A percentile compares a stretch with the other conserved stretches of the same genome.
Evolutionary conservation across 2,113 vertebrate species (phyloP).

Genomic region (Pterophyllum scalare): DNA sequence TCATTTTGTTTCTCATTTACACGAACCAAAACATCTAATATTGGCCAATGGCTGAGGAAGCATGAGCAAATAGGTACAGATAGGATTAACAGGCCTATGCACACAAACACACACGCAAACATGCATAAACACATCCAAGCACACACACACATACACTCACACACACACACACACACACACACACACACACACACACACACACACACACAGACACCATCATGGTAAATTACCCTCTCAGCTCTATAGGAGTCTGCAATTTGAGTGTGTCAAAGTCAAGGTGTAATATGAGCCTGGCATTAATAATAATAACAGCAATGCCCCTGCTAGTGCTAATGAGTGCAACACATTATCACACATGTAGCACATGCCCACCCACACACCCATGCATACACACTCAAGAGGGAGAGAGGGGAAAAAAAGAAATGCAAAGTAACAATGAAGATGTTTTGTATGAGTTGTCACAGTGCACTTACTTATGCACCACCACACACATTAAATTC

Average conservation of each 20-base stretch:
- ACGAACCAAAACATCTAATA: background rate
- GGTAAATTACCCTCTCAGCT: slow-evolving; percentile 47
- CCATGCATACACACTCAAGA: background rate
- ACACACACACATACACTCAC: background rate
- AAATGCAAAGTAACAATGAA: background rate
- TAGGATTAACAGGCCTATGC: background rate
- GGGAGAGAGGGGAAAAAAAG: background rate
- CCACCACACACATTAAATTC: slow-evolving; percentile 16
- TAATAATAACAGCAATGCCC: slow-evolving; percentile 27
- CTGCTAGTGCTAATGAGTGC: slow-evolving; percentile 39
- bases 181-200: background rate
- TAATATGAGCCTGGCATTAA: slow-evolving; percentile 58
- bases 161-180: background rate
- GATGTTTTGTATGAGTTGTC: background rate
- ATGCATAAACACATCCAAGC: background rate
- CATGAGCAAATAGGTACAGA: slow-evolving; percentile 23
- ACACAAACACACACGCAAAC: background rate
- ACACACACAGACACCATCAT: slow-evolving; percentile 4
- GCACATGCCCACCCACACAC: background rate
- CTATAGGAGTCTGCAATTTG: slow-evolving; percentile 26
- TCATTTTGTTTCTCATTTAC: slow-evolving; percentile 16
- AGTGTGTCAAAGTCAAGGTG: slow-evolving; percentile 63
- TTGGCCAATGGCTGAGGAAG: slow-evolving; percentile 25
- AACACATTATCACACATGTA: slow-evolving; percentile 39
- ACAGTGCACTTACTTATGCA: slow-evolving; percentile 17